These are phyloP conservation scores for Cottoperca gobio DNA, from an alignment of 2,797 vertebrate genomes.

Conservation along the genomic window DNA sequence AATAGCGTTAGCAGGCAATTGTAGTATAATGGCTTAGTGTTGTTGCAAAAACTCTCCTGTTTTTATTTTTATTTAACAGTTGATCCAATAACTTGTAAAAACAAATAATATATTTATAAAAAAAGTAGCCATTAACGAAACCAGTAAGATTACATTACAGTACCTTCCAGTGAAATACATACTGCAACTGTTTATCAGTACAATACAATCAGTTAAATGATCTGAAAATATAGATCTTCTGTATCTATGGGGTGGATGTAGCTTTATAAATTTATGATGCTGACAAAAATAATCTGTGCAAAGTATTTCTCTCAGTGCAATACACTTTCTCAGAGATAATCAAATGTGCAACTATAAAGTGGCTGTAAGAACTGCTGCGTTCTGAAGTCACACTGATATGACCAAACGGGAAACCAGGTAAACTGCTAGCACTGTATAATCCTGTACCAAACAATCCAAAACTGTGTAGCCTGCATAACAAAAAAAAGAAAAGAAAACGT, in stretches of 20 bases:
- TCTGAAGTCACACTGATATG: slow-evolving; percentile 60
- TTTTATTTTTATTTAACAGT: slow-evolving; percentile 31
- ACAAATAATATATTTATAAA: slow-evolving; percentile 50
- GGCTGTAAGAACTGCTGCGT: slow-evolving; percentile 61
- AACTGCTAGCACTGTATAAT: slow-evolving; percentile 60
- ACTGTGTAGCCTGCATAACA: slow-evolving; percentile 58
- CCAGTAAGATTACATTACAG: slow-evolving; percentile 56
- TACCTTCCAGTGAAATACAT: slow-evolving; percentile 68
- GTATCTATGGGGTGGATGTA: slow-evolving; percentile 69
- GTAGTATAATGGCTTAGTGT: slow-evolving; percentile 57
- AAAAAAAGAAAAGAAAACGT: slow-evolving; percentile 26
- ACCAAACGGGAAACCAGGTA: slow-evolving; percentile 57
- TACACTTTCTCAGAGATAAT: slow-evolving; percentile 69
- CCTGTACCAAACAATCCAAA: slow-evolving; percentile 56
- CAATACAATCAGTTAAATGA: slow-evolving; percentile 77
- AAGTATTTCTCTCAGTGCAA: slow-evolving; percentile 70
- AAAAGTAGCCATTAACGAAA: slow-evolving; percentile 59
- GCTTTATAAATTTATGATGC: slow-evolving; percentile 71
- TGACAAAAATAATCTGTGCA: slow-evolving; percentile 79
- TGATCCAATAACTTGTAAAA: slow-evolving; percentile 50
- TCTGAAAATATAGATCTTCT: slow-evolving; percentile 81
- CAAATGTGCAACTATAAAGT: slow-evolving; percentile 77
- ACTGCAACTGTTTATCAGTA: slow-evolving; percentile 72
- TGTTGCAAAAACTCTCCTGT: slow-evolving; percentile 13
- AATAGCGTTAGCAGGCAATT: slow-evolving; percentile 54